Conservation (phyloP, 2,113 vertebrate species). For the Aplodontia rufa region DNA sequence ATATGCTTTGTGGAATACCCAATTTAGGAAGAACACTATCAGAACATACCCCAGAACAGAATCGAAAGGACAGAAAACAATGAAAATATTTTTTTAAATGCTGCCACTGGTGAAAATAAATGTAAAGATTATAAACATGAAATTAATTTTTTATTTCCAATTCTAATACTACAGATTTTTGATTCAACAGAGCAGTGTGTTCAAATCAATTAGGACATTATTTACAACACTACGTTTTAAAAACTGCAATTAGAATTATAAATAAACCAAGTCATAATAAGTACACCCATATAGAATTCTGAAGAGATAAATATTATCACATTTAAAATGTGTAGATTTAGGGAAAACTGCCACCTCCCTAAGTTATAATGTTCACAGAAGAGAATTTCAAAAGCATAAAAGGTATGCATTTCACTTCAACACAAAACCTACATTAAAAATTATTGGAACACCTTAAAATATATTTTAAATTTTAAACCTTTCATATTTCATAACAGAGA, state of each 20-base stretch:
- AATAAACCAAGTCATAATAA: background rate
- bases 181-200: background rate
- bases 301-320: background rate
- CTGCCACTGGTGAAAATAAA: background rate
- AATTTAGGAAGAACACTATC: background rate
- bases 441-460: background rate
- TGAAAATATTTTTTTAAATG: background rate
- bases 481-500: background rate
- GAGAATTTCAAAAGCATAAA: background rate
- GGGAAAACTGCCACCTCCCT: background rate
- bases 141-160: constrained; percentile 3
- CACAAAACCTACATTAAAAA: background rate
- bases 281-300: background rate
- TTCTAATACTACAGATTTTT: background rate
- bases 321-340: constrained; percentile 1
- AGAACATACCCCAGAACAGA: background rate
- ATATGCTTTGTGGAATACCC: background rate
- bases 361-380: background rate
- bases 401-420: constrained; percentile 33
- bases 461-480: constrained; percentile 7
- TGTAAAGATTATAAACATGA: background rate
- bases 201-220: background rate
- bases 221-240: background rate
- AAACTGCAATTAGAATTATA: background rate
- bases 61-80: background rate